Base-by-base conservation (phyloP, 53 echinoderm and acorn worm species). In the Arbacia lixula region DNA sequence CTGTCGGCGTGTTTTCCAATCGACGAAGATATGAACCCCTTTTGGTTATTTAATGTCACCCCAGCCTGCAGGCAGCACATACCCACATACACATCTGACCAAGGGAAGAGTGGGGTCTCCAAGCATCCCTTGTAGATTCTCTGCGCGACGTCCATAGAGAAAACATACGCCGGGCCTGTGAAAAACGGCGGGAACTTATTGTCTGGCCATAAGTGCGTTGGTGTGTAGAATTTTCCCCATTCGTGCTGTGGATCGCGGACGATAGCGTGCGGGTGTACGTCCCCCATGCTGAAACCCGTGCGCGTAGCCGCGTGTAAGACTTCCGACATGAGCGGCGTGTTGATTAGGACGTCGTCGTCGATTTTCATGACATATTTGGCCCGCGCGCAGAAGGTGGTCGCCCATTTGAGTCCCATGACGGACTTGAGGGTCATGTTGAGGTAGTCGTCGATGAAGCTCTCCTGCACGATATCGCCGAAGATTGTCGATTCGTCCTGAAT, bases 141-240 rank as follows among this genome's bases (percentile, higher is more conserved):
- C 64, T 64, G 20, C 6, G 82, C 82, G 14, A 64, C 29, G 12
- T 81, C 82, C 82, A 81, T 81, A 2, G 82, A 81, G 62, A 81
- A 63, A 3, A 81, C 63, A 64, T 81, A 81, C 3, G 82, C 82
- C 6, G 82, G 62, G 19, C 82, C 82, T 0, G 82, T 81, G 64
- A 81, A 81, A 63, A 63, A 81, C 1, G 82, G 82, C 50, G 82
- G 82, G 64, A 64, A 81, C 50, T 46, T 81, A 43, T 29, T 2
- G 0, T 28, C 32, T 12, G 82, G 64, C 82, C 82, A 81, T 21
- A 81, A 32, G 62, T 81, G 64, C n/a, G 2, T 20, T 6, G 82
- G 82, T 2, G 82, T 81, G 82, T 64, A 81, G 19, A 81, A 81
- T 33, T 81, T 81, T n/a, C 63, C 82, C 82, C 82, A 81, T 32